phyloP scores from a whole-genome alignment of 2,797 vertebrate genomes.

The Urosaurus nigricauda region DNA sequence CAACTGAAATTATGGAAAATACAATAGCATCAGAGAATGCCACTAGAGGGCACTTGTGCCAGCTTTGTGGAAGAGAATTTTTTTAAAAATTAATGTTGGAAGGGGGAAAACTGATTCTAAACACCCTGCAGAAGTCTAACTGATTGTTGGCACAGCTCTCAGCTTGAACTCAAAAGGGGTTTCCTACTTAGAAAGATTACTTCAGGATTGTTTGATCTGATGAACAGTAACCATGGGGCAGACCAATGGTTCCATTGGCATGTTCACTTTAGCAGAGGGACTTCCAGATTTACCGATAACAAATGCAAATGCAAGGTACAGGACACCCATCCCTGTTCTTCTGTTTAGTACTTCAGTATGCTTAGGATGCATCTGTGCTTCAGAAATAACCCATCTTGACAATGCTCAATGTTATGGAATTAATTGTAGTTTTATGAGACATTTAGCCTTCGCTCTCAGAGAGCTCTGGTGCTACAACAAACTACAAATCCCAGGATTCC shows the following conservation, averaged over 20 bases:
- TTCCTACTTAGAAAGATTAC: not conserved
- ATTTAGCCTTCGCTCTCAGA: no score
- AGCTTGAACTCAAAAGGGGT: conserved; percentile 57
- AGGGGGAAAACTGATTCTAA: conserved; percentile 48
- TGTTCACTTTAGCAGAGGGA: no score
- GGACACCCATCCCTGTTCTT: no score
- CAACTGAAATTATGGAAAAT: not conserved
- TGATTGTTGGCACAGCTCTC: conserved; percentile 58
- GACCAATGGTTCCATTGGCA: not conserved
- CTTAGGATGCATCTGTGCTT: no score
- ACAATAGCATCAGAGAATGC: not conserved
- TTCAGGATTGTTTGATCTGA: not conserved
- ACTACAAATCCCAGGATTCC: no score
- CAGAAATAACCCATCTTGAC: no score
- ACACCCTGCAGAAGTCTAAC: conserved; percentile 53
- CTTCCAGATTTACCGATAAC: no score
- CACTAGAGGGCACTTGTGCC: conserved; percentile 63
- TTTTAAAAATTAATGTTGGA: conserved; percentile 28
- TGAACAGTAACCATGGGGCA: not conserved
- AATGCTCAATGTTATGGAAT: no score
- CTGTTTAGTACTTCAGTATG: no score
- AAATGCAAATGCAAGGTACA: no score
- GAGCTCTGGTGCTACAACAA: no score
- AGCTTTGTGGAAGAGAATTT: conserved; percentile 24
- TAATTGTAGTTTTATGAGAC: no score